phyloP scores from a whole-genome alignment of 64 coral and sea anemone species.

The Catalaphyllia jardinei region DNA sequence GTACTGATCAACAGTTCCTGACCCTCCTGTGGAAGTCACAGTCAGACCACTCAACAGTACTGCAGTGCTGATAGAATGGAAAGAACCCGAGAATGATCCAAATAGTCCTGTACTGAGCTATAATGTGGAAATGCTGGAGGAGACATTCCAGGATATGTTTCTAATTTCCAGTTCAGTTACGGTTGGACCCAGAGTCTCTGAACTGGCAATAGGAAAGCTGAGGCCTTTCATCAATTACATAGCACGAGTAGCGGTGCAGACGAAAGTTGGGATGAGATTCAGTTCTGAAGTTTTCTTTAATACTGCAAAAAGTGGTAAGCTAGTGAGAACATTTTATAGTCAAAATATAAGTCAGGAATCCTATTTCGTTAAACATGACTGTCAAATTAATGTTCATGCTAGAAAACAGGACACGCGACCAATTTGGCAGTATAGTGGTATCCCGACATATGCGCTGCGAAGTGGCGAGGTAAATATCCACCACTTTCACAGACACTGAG shows the following conservation, averaged over 20 bases:
- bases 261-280: background rate
- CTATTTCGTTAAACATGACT: too few species aligned
- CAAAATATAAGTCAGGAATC: too few species aligned
- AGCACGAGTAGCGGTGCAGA: background rate
- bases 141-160: background rate
- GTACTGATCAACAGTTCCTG: background rate
- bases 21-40: background rate
- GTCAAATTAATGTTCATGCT: too few species aligned
- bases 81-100: background rate
- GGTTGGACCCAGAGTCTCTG: background rate
- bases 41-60: background rate
- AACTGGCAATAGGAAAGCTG: background rate
- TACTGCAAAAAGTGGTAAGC: background rate
- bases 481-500: too few species aligned
- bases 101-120: background rate
- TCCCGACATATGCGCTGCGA: too few species aligned
- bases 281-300: background rate
- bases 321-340: background rate
- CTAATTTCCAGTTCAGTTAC: background rate
- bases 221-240: background rate
- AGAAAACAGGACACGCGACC: too few species aligned
- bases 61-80: background rate
- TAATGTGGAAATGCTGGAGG: background rate
- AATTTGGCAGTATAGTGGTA: too few species aligned
- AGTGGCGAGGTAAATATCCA: too few species aligned